Conservation (phyloP, 2,797 vertebrate genomes). For the Macropodus opercularis region DNA sequence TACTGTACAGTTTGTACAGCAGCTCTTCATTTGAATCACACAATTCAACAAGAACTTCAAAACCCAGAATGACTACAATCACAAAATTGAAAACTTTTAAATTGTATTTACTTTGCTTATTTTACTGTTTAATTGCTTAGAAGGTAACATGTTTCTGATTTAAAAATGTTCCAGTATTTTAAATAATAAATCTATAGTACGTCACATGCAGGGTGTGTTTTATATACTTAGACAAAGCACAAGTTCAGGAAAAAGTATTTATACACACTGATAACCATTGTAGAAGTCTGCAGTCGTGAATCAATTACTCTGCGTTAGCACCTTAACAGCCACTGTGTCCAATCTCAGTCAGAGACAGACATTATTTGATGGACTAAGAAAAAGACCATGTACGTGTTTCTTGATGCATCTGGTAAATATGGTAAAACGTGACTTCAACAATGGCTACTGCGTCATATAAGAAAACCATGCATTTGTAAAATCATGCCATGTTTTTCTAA, state of each 20-base stretch:
- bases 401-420: background rate
- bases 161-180: background rate
- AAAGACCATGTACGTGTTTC: background rate
- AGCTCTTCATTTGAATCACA: conserved; percentile 10
- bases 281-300: conserved; percentile 59
- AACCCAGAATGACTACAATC: conserved; percentile 22
- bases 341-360: conserved; percentile 15
- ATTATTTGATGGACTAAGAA: background rate
- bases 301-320: conserved; percentile 1
- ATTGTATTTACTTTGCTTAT: background rate
- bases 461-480: conserved; percentile 71
- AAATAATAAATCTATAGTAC: conserved; percentile 15
- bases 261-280: conserved; percentile 68
- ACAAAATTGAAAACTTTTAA: background rate
- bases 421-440: conserved; percentile 64
- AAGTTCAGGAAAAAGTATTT: conserved; percentile 16
- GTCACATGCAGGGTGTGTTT: conserved; percentile 67
- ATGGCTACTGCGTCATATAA: conserved; percentile 57
- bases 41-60: conserved; percentile 5
- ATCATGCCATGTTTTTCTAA: conserved; percentile 65
- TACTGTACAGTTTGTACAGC: conserved; percentile 12
- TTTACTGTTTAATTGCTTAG: conserved; percentile 31
- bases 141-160: conserved; percentile 11
- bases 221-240: conserved; percentile 49
- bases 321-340: conserved; percentile 10